Conservation (phyloP, 2,113 vertebrate genomes). For the Elephantulus edwardii region DNA sequence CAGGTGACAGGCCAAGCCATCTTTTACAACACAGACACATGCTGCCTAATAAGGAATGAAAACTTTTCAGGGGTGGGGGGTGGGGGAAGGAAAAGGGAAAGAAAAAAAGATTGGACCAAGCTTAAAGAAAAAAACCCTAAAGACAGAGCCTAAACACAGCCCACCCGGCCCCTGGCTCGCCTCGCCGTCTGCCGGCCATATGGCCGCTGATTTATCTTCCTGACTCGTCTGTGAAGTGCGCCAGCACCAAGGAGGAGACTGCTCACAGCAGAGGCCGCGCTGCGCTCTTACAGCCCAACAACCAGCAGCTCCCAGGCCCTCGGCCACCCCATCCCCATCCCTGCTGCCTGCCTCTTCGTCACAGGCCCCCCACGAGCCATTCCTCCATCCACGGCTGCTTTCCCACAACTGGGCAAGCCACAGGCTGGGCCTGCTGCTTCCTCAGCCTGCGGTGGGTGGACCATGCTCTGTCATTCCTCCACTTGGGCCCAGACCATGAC, state of each 20-base stretch:
- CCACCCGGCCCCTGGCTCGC: background rate
- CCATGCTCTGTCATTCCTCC: background rate
- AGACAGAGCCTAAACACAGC: constrained; percentile 76
- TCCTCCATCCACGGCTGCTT: constrained; percentile 11
- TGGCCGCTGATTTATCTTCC: constrained; percentile 57
- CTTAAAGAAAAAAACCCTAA: constrained; percentile 53
- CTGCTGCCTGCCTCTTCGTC: background rate
- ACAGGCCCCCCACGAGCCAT: too few relatives aligned
- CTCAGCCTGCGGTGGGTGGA: background rate
- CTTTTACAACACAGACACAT: background rate
- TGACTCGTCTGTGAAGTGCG: background rate
- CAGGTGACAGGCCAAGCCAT: constrained; percentile 34
- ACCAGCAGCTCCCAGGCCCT: background rate
- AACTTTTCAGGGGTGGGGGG: background rate
- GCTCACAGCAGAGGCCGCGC: background rate
- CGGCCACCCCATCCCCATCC: background rate
- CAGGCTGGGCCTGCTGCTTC: background rate
- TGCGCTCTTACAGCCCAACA: background rate
- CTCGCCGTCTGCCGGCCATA: constrained; percentile 64
- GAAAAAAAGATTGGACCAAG: constrained; percentile 46
- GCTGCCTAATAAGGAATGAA: constrained; percentile 64
- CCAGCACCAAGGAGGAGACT: background rate
- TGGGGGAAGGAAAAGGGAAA: too few relatives aligned
- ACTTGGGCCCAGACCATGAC: background rate
- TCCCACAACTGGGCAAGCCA: constrained; percentile 10